Base-by-base conservation (phyloP, 2,888 invertebrate genomes). In the Iselma pallidipennis region DNA sequence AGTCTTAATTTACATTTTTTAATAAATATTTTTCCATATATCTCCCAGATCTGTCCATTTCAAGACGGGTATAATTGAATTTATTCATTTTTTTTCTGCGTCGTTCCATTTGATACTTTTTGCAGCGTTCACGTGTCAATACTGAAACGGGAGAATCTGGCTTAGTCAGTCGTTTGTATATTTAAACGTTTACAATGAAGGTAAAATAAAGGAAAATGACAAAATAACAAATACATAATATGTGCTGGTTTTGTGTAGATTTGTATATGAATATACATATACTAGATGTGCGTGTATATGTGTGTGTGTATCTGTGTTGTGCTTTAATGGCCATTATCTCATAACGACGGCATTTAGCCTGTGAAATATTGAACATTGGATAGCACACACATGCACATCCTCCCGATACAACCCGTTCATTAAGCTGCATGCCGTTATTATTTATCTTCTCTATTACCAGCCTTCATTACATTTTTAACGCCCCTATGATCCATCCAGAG, bases 271-370 rank as follows among this genome's bases (percentile, higher is more conserved):
- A n/a, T n/a, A n/a, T n/a, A n/a, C n/a, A n/a, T n/a, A n/a, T n/a
- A n/a, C n/a, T n/a, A n/a, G n/a, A n/a, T n/a, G n/a, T n/a, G n/a
- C n/a, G n/a, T n/a, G n/a, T n/a, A 12, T 21, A 19, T 19, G 16
- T 9, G 37, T 37, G 37, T 31, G n/a, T 42, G 42, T 42, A 21
- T 73, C 72, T 74, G 70, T 69, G 71, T 67, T 72, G 70, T 67
- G 74, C 72, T 78, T 76, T 78, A 78, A 79, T 76, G 72, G 76
- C 79, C 75, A 79, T 79, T 78, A 79, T 79, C 79, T 78, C 77
- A 76, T 78, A 79, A 79, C 77, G 71, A 74, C 63, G 74, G 74
- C 74, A 76, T 78, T 78, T 78, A 74, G 74, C 71, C 70, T 55
- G 74, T 78, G 76, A 78, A 78, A 78, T 78, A 78, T 78, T 76